Conservation (phyloP, 2,888 invertebrate genomes). For the Bombylius discolor region DNA sequence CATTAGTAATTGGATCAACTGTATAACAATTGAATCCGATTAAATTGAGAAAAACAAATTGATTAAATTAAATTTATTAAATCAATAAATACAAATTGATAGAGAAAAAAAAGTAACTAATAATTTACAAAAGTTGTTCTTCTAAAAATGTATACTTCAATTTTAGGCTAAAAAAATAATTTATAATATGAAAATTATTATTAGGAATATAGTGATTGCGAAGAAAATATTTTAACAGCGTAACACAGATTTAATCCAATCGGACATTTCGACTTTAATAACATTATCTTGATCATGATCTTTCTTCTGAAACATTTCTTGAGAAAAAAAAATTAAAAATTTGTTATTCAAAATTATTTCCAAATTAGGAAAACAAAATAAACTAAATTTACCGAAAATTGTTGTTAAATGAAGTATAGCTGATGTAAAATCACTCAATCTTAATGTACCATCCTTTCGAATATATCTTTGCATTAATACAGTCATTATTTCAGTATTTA, state of each 20-base stretch:
- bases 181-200: too few relatives aligned
- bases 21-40: too few relatives aligned
- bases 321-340: conserved; percentile 17
- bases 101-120: too few relatives aligned
- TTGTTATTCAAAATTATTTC: neutral
- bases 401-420: conserved; percentile 78
- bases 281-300: conserved; percentile 69
- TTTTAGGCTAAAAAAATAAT: too few relatives aligned
- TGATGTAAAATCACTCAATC: conserved; percentile 86
- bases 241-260: conserved; percentile 39
- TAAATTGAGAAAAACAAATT: too few relatives aligned
- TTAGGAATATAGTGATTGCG: too few relatives aligned
- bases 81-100: too few relatives aligned
- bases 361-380: neutral
- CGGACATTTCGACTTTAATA: conserved; percentile 66
- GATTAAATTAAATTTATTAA: too few relatives aligned
- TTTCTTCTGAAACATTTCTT: conserved; percentile 60
- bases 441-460: conserved; percentile 81
- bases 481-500: conserved; percentile 72
- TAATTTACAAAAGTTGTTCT: too few relatives aligned
- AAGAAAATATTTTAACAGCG: conserved; percentile 22
- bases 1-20: too few relatives aligned
- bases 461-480: conserved; percentile 75
- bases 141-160: too few relatives aligned
- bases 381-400: conserved; percentile 57